Percentiles rank a stretch among this genome's conserved stretches.
phyloP scores from a whole-genome alignment of 92 coral and sea anemone species.

The Pocillopora meandrina region DNA sequence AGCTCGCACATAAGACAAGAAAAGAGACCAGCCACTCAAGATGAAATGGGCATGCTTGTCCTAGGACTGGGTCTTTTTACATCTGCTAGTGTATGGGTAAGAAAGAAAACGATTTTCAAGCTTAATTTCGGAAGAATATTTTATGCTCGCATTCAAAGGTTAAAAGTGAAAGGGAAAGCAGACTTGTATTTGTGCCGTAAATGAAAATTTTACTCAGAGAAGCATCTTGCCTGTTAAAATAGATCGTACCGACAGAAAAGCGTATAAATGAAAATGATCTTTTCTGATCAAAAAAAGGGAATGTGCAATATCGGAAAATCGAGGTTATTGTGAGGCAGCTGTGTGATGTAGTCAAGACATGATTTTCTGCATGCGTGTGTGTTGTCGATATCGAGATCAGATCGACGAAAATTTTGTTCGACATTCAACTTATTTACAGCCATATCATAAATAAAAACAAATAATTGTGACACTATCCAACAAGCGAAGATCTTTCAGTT shows the following conservation, averaged over 20 bases:
- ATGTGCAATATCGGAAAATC: no score
- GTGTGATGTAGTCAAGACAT: background rate
- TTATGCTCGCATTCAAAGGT: no score
- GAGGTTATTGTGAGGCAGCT: background rate
- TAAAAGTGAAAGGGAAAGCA: no score
- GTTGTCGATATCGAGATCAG: background rate
- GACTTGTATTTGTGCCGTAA: no score
- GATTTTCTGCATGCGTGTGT: conserved; percentile 1
- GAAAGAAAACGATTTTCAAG: background rate
- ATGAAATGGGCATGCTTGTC: conserved; percentile 54
- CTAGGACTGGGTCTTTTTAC: conserved; percentile 62
- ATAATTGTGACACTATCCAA: background rate
- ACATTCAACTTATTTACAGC: background rate
- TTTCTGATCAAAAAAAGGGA: no score
- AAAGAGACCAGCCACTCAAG: conserved; percentile 60
- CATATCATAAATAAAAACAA: background rate
- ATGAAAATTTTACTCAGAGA: no score
- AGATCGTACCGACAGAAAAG: no score
- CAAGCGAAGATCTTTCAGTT: background rate
- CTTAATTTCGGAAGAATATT: background rate
- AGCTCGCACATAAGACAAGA: conserved; percentile 55
- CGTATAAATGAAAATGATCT: no score
- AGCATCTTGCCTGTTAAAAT: no score
- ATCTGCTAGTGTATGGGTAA: conserved; percentile 47
- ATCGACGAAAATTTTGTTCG: background rate